Conservation (phyloP, 2,888 invertebrate genomes). For the Zaprionus bogoriensis region DNA sequence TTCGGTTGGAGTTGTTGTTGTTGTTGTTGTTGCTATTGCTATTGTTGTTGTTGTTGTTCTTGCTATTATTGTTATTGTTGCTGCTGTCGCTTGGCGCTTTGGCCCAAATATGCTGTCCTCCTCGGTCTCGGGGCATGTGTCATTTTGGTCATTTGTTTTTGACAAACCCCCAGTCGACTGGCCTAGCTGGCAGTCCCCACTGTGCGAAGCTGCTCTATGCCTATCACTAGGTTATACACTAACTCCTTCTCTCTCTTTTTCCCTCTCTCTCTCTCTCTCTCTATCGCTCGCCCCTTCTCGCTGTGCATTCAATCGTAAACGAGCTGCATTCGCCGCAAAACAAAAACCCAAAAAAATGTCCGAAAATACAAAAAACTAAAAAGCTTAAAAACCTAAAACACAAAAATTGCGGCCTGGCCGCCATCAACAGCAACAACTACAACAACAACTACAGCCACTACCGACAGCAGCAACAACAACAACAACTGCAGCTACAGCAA, state of each 20-base stretch:
- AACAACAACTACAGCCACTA: constrained; percentile 38
- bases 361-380: constrained; percentile 29
- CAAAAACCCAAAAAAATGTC: constrained; percentile 34
- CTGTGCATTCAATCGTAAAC: constrained; percentile 70
- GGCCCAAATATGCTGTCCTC: constrained; percentile 56
- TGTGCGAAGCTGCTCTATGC: not conserved
- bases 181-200: constrained; percentile 22
- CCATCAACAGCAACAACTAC: constrained; percentile 49
- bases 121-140: constrained; percentile 55
- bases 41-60: not conserved
- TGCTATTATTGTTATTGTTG: not conserved
- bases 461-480: constrained; percentile 34
- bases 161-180: constrained; percentile 54
- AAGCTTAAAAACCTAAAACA: constrained; percentile 73
- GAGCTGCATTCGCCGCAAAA: constrained; percentile 66
- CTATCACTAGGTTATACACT: not conserved
- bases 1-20: constrained; percentile 6
- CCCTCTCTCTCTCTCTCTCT: not conserved
- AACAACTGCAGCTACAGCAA: constrained; percentile 25
- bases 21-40: not conserved
- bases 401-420: constrained; percentile 70
- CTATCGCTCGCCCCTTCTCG: not conserved
- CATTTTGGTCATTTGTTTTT: constrained; percentile 71
- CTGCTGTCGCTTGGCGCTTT: constrained; percentile 20
- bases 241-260: not conserved